Conservation (phyloP, 2,888 invertebrate genomes). For the Oscheius sp. region DNA sequence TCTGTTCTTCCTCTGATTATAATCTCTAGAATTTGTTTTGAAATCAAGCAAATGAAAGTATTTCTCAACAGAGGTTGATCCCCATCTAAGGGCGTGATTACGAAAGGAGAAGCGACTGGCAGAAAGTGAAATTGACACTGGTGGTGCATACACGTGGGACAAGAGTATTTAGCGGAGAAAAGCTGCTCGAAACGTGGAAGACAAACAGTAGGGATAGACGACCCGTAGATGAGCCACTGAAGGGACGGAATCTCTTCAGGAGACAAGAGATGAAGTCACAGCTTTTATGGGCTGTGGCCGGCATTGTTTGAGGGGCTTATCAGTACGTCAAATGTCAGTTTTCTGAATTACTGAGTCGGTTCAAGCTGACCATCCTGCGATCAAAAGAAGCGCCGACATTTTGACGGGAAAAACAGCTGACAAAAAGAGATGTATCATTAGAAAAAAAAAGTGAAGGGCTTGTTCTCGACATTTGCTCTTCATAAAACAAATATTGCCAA, state of each 20-base stretch:
- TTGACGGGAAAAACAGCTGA: no score
- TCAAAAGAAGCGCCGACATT: background rate
- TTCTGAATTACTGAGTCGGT: no score
- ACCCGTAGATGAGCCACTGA: background rate
- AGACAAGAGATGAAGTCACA: background rate
- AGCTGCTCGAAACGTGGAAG: constrained; percentile 18
- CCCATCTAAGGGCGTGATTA: background rate
- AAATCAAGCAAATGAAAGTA: no score
- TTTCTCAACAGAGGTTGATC: background rate
- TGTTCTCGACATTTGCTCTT: background rate
- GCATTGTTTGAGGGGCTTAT: background rate
- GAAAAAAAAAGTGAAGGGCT: background rate
- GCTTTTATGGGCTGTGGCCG: background rate
- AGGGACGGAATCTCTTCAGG: background rate
- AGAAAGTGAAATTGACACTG: constrained; percentile 14
- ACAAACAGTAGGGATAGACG: constrained; percentile 1
- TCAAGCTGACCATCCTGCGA: background rate
- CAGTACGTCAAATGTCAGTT: no score
- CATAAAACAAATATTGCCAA: background rate
- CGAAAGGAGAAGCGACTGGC: no score
- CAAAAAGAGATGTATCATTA: background rate
- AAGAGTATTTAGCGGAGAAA: constrained; percentile 30
- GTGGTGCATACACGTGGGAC: constrained; percentile 20
- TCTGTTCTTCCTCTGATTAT: no score
- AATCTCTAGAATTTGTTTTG: no score